Percentiles rank a stretch among this genome's conserved stretches.
Evolutionary conservation across 2,888 invertebrate species (phyloP).

Genomic region (Limnephilus lunatus): DNA sequence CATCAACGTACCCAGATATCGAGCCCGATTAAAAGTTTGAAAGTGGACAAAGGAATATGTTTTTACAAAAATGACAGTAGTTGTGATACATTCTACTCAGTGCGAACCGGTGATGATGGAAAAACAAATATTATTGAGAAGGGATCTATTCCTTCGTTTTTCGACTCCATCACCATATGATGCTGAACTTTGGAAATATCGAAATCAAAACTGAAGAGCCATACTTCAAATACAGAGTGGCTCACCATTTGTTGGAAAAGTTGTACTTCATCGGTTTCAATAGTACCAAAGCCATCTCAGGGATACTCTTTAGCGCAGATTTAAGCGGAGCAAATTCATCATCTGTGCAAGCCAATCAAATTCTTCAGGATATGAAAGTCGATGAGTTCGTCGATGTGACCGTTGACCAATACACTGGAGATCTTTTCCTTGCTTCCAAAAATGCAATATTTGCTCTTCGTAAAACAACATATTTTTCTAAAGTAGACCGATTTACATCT

Average conservation of each 20-base stretch:
- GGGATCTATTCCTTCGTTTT: not conserved
- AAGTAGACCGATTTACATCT: not conserved
- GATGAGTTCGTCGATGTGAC: not conserved
- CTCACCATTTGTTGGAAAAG: constrained; percentile 26
- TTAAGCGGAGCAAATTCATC: not conserved
- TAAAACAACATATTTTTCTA: not conserved
- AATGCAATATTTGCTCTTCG: not conserved
- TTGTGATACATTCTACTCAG: not conserved
- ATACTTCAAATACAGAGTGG: constrained; percentile 2
- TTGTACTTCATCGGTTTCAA: constrained; percentile 15
- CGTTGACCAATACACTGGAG: not conserved
- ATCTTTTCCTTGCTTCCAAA: not conserved
- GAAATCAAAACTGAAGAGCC: not conserved
- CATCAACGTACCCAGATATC: not conserved
- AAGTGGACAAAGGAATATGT: not conserved
- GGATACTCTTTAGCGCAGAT: not conserved
- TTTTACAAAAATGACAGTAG: not conserved
- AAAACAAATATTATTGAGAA: not conserved
- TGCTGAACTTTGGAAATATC: not conserved
- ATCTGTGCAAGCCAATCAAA: not conserved
- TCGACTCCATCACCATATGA: constrained; percentile 2
- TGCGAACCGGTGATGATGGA: not conserved
- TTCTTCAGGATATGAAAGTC: not conserved
- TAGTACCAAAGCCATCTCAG: no score
- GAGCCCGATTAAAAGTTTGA: not conserved